phyloP scores from a whole-genome alignment of 37 sponge, comb jelly and placozoan genomes.

The Halisarca cf. caerulea region DNA sequence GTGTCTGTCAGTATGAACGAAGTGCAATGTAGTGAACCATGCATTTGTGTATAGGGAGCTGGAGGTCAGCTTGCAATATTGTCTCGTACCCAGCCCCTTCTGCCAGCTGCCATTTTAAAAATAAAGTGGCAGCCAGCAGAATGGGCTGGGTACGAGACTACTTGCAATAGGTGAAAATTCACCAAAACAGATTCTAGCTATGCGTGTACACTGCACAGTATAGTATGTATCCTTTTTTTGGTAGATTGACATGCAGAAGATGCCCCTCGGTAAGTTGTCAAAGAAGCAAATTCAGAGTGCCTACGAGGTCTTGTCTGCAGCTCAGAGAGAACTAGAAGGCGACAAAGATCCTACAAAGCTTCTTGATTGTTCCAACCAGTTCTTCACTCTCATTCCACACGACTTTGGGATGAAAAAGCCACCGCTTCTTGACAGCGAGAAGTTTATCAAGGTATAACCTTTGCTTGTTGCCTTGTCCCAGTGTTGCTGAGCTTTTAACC shows the following conservation, averaged over 20 bases:
- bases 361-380: slow-evolving; percentile 89
- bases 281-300: slow-evolving; percentile 89
- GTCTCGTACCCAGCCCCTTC: too few relatives aligned
- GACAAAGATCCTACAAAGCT: slow-evolving; percentile 58
- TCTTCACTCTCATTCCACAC: slow-evolving; percentile 98
- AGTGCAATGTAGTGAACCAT: too few relatives aligned
- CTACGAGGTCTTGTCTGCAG: slow-evolving; percentile 83
- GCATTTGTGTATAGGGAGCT: too few relatives aligned
- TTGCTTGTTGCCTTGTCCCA: too few relatives aligned
- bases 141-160: too few relatives aligned
- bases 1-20: too few relatives aligned
- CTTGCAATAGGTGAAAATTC: too few relatives aligned
- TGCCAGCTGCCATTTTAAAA: too few relatives aligned
- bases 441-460: slow-evolving; percentile 69
- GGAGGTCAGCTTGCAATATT: too few relatives aligned
- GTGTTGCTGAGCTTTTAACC: too few relatives aligned
- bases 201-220: neutral
- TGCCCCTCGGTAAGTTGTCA: slow-evolving; percentile 98
- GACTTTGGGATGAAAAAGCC: slow-evolving; percentile 97
- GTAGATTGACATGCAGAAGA: slow-evolving; percentile 99
- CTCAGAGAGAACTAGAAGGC: slow-evolving; percentile 58
- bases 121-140: too few relatives aligned
- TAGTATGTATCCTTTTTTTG: neutral
- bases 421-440: slow-evolving; percentile 76
- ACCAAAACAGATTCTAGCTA: neutral